A percentile compares a stretch with the other conserved stretches of the same genome.
phyloP scores from a whole-genome alignment of 1,140 invertebrate species.

The Drosophila melanica region DNA sequence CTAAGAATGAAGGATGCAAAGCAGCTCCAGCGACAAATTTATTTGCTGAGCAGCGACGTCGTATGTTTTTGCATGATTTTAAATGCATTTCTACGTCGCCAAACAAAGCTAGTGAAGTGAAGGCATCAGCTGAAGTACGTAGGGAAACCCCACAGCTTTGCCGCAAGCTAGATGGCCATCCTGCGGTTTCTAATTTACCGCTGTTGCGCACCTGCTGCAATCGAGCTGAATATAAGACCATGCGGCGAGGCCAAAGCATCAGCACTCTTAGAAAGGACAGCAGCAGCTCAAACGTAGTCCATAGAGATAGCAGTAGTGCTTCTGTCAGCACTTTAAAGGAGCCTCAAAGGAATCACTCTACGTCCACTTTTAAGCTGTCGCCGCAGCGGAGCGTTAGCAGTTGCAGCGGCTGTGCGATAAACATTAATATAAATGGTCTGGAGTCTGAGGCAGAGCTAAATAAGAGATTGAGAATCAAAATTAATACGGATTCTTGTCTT shows the following conservation, averaged over 20 bases:
- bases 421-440: constrained; percentile 64
- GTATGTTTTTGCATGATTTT: constrained; percentile 48
- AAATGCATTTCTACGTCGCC: constrained; percentile 7
- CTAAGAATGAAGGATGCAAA: not conserved
- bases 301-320: not conserved
- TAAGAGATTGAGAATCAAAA: constrained; percentile 63
- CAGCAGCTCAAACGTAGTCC: constrained; percentile 1
- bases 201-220: constrained; percentile 47
- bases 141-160: constrained; percentile 15
- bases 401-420: constrained; percentile 64
- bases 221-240: constrained; percentile 27
- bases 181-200: constrained; percentile 26
- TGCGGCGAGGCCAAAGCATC: constrained; percentile 31
- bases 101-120: not conserved
- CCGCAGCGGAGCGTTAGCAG: constrained; percentile 29
- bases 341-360: not conserved
- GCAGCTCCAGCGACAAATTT: constrained; percentile 3
- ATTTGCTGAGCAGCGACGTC: constrained; percentile 46
- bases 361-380: constrained; percentile 14
- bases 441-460: constrained; percentile 30
- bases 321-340: constrained; percentile 10
- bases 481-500: constrained; percentile 52
- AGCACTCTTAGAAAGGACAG: constrained; percentile 4
- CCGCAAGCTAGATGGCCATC: not conserved
- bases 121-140: not conserved